A percentile compares a stretch with the other conserved stretches of the same genome.
Conservation (phyloP, 2,113 vertebrate species). For the Eulemur rufifrons region DNA sequence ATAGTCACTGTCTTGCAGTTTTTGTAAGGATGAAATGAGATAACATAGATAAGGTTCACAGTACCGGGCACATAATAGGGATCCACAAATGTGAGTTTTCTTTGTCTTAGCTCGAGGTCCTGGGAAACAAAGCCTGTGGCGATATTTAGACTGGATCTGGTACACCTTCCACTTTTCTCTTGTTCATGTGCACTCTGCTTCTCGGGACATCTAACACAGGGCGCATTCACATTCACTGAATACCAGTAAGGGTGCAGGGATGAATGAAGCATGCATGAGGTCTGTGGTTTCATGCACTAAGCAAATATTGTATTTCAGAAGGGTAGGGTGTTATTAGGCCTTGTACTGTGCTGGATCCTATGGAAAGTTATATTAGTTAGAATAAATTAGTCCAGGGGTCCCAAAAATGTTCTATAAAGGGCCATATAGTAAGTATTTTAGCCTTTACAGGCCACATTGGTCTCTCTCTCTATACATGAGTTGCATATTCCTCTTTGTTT, state of each 20-base stretch:
- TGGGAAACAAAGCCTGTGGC: background rate
- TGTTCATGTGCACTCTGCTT: background rate
- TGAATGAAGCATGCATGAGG: background rate
- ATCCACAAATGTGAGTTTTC: background rate
- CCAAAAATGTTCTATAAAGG: background rate
- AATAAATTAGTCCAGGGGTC: background rate
- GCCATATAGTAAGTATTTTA: background rate
- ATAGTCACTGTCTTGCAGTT: background rate
- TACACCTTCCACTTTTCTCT: background rate
- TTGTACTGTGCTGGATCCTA: background rate
- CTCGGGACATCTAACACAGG: background rate
- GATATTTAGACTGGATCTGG: no score
- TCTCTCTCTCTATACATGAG: no score
- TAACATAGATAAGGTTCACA: background rate
- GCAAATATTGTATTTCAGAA: background rate
- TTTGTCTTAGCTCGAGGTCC: background rate
- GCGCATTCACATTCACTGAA: background rate
- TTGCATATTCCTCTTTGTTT: background rate
- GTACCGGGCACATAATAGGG: background rate
- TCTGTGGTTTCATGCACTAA: accelerated
- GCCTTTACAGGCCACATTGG: background rate
- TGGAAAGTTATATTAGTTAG: background rate
- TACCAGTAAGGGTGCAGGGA: background rate
- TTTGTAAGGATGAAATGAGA: background rate
- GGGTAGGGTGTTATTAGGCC: background rate